phyloP scores from a whole-genome alignment of 2,888 invertebrate genomes.

The Volucella inanis region DNA sequence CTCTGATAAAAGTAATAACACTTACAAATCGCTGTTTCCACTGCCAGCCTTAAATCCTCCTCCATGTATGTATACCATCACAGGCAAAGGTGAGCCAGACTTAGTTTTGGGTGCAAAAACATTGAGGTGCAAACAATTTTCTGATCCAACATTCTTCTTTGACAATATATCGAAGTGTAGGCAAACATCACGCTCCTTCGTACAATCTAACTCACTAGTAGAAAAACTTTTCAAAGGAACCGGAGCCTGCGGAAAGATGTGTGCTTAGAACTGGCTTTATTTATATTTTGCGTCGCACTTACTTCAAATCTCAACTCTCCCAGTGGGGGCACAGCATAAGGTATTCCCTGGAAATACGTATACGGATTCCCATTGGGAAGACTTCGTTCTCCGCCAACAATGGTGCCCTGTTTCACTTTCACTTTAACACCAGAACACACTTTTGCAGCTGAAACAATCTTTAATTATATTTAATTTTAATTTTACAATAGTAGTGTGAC shows the following conservation, averaged over 20 bases:
- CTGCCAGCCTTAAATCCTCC: slow-evolving; percentile 81
- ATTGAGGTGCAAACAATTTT: slow-evolving; percentile 81
- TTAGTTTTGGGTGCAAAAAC: slow-evolving; percentile 79
- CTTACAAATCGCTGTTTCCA: slow-evolving; percentile 80
- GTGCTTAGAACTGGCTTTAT: background rate
- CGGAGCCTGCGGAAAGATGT: slow-evolving; percentile 78
- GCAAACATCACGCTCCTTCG: slow-evolving; percentile 78
- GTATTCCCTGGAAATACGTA: slow-evolving; percentile 84
- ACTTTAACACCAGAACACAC: slow-evolving; percentile 75
- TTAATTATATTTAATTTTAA: background rate
- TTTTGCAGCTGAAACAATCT: slow-evolving; percentile 4
- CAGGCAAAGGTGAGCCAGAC: slow-evolving; percentile 76
- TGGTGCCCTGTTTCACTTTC: slow-evolving; percentile 83
- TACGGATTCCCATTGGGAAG: slow-evolving; percentile 82
- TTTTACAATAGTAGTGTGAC: too few relatives aligned
- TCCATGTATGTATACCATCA: slow-evolving; percentile 83
- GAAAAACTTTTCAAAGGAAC: slow-evolving; percentile 79
- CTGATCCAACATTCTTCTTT: slow-evolving; percentile 78
- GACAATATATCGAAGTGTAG: slow-evolving; percentile 79
- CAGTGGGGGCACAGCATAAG: slow-evolving; percentile 85
- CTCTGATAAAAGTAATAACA: background rate
- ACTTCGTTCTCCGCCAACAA: slow-evolving; percentile 83
- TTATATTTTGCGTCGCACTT: slow-evolving; percentile 36
- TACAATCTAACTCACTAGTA: slow-evolving; percentile 79
- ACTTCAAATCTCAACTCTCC: slow-evolving; percentile 82